Evolutionary conservation across 2,888 invertebrate species (phyloP).

Genomic region (Nezara viridula): DNA sequence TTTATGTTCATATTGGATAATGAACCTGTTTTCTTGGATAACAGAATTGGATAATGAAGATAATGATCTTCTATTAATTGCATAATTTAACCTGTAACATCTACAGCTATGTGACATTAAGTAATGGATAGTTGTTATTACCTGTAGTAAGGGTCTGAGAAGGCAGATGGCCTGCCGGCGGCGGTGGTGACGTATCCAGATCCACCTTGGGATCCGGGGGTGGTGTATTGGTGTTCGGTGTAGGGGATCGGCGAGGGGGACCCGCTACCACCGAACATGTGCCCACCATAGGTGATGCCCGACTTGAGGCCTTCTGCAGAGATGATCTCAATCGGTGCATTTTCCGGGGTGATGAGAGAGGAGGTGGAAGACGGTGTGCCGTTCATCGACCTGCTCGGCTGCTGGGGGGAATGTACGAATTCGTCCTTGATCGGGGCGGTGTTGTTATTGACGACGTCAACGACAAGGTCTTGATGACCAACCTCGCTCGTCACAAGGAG

Average conservation of each 20-base stretch:
- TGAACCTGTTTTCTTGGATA: no score
- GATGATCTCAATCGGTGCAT: slow-evolving; percentile 71
- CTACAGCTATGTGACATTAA: background rate
- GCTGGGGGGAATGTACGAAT: slow-evolving; percentile 74
- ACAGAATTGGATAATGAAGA: no score
- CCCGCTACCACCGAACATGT: slow-evolving; percentile 76
- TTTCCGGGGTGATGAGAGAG: slow-evolving; percentile 75
- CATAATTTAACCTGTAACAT: no score
- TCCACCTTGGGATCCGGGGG: slow-evolving; percentile 64
- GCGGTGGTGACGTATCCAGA: slow-evolving; percentile 69
- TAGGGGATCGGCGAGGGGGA: slow-evolving; percentile 78
- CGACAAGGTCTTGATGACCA: slow-evolving; percentile 70
- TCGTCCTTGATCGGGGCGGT: slow-evolving; percentile 69
- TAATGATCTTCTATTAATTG: no score
- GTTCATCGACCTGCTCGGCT: slow-evolving; percentile 78
- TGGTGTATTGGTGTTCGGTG: slow-evolving; percentile 69
- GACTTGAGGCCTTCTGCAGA: slow-evolving; percentile 71
- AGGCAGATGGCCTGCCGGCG: slow-evolving; percentile 72
- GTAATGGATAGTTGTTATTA: background rate
- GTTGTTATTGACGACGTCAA: slow-evolving; percentile 71
- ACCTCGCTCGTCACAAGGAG: slow-evolving; percentile 70
- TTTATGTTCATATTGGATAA: no score
- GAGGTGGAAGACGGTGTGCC: slow-evolving; percentile 78
- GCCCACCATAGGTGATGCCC: slow-evolving; percentile 77
- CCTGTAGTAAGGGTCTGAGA: slow-evolving; percentile 81